Percentiles rank a stretch among this genome's conserved stretches.
These are phyloP conservation scores for Melangyna quadrimaculata DNA, from an alignment of 2,888 invertebrate genomes.

Conservation along the genomic window DNA sequence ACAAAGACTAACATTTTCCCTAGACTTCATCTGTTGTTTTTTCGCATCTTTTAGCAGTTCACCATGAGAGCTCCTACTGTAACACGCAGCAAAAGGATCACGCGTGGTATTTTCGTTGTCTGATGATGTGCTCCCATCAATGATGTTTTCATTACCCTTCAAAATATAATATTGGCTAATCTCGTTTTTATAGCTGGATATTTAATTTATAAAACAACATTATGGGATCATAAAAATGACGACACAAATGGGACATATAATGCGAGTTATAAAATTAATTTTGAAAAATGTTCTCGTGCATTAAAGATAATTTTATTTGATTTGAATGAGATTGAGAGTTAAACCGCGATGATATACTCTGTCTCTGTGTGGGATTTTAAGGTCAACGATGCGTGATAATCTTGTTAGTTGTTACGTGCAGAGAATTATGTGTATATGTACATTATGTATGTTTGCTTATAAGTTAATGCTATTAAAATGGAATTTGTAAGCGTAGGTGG, in stretches of 20 bases:
- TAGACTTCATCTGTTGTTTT: neutral
- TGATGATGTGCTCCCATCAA: neutral
- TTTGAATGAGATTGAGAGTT: constrained; percentile 19
- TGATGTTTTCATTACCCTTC: constrained; percentile 53
- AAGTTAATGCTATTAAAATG: constrained; percentile 30
- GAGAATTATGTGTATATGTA: neutral
- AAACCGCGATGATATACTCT: neutral
- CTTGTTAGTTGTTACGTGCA: constrained; percentile 22
- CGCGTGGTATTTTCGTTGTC: neutral
- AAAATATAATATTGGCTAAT: constrained; percentile 55
- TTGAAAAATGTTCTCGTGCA: neutral
- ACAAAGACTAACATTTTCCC: too few species aligned
- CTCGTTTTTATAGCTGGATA: constrained; percentile 45
- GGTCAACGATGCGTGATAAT: constrained; percentile 49
- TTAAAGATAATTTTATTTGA: constrained; percentile 14
- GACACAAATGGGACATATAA: constrained; percentile 45
- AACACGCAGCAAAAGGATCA: constrained; percentile 13
- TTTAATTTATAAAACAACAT: neutral
- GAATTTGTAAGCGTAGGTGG: too few species aligned
- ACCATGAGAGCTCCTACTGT: neutral
- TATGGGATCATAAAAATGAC: constrained; percentile 37
- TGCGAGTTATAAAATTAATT: constrained; percentile 56
- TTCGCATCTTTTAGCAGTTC: neutral
- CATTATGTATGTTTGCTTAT: too few species aligned
- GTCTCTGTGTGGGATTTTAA: constrained; percentile 37